Conservation (phyloP, 2,888 invertebrate species). For the Coremacera marginata region DNA sequence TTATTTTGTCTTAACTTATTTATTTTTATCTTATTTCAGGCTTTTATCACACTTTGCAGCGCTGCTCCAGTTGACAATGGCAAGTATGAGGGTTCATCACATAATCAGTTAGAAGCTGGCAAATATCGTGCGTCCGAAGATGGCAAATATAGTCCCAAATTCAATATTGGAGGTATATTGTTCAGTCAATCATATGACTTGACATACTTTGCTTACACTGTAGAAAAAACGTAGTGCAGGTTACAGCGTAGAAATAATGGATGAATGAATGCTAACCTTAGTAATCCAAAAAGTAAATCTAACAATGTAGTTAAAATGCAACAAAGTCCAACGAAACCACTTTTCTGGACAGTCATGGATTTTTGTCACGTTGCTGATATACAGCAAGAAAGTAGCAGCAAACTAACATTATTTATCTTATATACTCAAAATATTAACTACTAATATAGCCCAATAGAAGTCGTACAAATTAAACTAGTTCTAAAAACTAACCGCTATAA, state of each 20-base stretch:
- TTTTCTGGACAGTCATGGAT: no score
- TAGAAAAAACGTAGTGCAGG: not conserved
- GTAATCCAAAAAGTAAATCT: not conserved
- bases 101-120: constrained; percentile 55
- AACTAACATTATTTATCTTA: no score
- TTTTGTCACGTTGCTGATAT: no score
- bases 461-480: no score
- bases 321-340: no score
- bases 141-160: constrained; percentile 58
- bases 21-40: constrained; percentile 50
- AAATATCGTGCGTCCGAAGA: constrained; percentile 57
- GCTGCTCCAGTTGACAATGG: constrained; percentile 57
- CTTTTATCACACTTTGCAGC: constrained; percentile 57
- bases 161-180: constrained; percentile 62
- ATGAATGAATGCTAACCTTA: not conserved
- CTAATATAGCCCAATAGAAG: no score
- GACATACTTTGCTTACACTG: not conserved
- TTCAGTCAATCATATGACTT: constrained; percentile 25
- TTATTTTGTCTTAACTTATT: constrained; percentile 21
- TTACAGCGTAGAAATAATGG: not conserved
- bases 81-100: constrained; percentile 64
- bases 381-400: no score
- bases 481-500: no score
- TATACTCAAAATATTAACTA: no score
- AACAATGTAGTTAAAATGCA: not conserved